Evolutionary conservation across 2,797 vertebrate genomes (phyloP).

Genomic region (Phrynocephalus vlangalii): DNA sequence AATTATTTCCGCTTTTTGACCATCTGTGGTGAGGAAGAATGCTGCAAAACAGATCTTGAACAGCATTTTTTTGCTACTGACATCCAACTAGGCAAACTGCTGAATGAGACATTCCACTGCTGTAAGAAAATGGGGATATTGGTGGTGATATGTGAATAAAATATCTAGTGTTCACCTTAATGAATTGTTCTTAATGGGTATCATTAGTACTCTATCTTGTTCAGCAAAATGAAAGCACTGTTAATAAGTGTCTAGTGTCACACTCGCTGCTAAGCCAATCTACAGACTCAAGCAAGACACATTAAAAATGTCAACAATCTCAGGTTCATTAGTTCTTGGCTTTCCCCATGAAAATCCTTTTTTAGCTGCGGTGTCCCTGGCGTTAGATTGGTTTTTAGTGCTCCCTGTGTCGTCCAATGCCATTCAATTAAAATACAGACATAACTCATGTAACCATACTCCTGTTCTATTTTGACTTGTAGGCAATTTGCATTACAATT

Average conservation of each 20-base stretch:
- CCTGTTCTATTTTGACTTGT: conserved; percentile 51
- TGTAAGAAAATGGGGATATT: not conserved
- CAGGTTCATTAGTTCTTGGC: conserved; percentile 63
- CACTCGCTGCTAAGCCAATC: not conserved
- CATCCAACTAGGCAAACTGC: not conserved
- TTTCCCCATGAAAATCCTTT: conserved; percentile 24
- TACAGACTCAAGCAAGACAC: conserved; percentile 52
- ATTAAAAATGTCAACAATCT: conserved; percentile 60
- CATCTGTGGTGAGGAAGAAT: not conserved
- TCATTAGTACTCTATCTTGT: conserved; percentile 14
- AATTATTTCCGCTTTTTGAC: not conserved
- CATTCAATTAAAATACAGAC: conserved; percentile 32
- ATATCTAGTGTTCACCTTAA: conserved; percentile 20
- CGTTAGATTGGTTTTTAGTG: conserved; percentile 20
- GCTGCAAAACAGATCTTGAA: too few species aligned
- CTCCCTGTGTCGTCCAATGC: conserved; percentile 55
- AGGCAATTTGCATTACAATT: conserved; percentile 43
- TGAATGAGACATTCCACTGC: not conserved
- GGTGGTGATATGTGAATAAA: not conserved
- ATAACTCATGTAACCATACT: conserved; percentile 36
- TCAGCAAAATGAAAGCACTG: conserved; percentile 46
- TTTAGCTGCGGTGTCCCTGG: not conserved
- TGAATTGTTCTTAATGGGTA: conserved; percentile 24
- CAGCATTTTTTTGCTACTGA: not conserved
- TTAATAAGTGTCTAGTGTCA: conserved; percentile 29